phyloP scores from a whole-genome alignment of 2,888 invertebrate species.

The Tinea semifulvella region DNA sequence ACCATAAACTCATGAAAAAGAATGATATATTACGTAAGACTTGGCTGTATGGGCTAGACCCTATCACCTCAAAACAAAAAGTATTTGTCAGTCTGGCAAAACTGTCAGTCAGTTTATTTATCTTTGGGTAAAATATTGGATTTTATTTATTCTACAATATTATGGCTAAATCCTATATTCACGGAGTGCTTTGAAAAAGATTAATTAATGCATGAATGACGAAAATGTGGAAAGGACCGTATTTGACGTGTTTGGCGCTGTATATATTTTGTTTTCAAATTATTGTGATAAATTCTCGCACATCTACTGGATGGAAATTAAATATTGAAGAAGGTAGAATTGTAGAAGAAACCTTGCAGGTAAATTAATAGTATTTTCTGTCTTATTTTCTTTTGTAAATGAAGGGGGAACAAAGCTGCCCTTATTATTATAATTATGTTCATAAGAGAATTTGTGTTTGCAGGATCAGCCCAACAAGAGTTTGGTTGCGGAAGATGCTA shows the following conservation, averaged over 20 bases:
- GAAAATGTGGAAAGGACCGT: constrained; percentile 66
- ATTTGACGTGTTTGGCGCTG: constrained; percentile 70
- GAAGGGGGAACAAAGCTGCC: too few relatives aligned
- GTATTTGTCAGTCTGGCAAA: too few relatives aligned
- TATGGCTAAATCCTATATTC: not conserved
- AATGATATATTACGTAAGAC: too few relatives aligned
- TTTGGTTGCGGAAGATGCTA: constrained; percentile 70
- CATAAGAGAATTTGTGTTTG: constrained; percentile 20
- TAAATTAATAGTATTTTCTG: too few relatives aligned
- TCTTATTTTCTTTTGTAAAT: too few relatives aligned
- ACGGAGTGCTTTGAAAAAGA: not conserved
- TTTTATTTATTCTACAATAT: not conserved
- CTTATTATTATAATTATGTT: not conserved
- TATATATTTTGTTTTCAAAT: constrained; percentile 78
- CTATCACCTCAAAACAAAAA: too few relatives aligned
- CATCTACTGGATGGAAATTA: constrained; percentile 85
- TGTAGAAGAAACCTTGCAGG: constrained; percentile 69
- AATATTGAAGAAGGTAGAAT: constrained; percentile 80
- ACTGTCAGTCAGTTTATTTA: constrained; percentile 5
- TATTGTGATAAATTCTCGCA: constrained; percentile 79
- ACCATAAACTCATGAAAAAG: too few relatives aligned
- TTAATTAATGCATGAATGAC: constrained; percentile 9
- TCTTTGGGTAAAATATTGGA: constrained; percentile 1
- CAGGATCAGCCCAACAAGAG: constrained; percentile 54
- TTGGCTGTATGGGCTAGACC: too few relatives aligned